Conservation (phyloP, 2,888 invertebrate species). For the Labia minor region DNA sequence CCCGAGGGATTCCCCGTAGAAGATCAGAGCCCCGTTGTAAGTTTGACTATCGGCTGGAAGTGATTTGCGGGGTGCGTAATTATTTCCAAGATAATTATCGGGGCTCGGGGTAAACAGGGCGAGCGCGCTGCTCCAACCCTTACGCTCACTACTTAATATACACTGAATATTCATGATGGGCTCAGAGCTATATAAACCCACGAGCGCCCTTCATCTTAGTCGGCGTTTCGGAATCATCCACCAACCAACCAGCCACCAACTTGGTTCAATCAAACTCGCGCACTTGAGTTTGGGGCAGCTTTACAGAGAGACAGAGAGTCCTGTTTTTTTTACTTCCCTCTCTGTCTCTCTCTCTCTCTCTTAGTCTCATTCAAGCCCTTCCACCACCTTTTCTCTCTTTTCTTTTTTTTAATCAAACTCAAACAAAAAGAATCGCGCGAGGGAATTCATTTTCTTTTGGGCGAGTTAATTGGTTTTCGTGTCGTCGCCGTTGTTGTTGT, state of each 20-base stretch:
- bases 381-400: neutral
- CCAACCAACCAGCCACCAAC: neutral
- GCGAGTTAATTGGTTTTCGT: neutral
- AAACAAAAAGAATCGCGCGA: constrained; percentile 7
- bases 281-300: too few species aligned
- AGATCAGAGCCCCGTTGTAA: constrained; percentile 9
- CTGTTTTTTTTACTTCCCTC: too few species aligned
- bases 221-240: neutral
- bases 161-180: constrained; percentile 13
- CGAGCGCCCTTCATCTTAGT: constrained; percentile 9
- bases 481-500: neutral
- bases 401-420: constrained; percentile 5
- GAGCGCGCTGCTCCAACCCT: neutral
- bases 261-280: constrained; percentile 5
- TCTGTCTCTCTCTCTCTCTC: neutral
- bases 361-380: neutral
- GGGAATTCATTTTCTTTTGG: constrained; percentile 1
- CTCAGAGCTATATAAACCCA: constrained; percentile 3
- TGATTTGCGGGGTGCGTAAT: constrained; percentile 13
- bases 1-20: neutral
- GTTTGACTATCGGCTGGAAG: constrained; percentile 13
- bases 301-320: too few species aligned
- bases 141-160: constrained; percentile 7
- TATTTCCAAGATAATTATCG: constrained; percentile 13
- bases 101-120: constrained; percentile 6